phyloP scores from a whole-genome alignment of 2,888 invertebrate species.

The Rhagonycha lutea region DNA sequence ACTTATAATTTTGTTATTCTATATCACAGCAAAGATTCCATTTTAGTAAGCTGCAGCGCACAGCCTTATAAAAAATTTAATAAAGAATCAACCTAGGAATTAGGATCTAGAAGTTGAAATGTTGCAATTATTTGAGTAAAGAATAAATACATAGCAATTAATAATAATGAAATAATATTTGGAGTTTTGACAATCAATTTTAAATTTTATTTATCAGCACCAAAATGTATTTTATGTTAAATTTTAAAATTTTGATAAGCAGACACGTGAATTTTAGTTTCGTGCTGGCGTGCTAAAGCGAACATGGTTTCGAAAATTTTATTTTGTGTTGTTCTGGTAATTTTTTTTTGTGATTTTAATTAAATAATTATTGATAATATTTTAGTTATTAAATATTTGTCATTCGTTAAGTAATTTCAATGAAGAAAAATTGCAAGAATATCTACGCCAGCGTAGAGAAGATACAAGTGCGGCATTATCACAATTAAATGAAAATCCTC shows the following conservation, averaged over 20 bases:
- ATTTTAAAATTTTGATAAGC: not conserved
- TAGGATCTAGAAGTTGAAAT: too few relatives aligned
- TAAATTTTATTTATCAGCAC: not conserved
- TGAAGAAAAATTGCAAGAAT: not conserved
- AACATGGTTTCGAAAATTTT: not conserved
- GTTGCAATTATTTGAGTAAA: too few relatives aligned
- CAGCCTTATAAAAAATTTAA: too few relatives aligned
- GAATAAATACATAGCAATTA: not conserved
- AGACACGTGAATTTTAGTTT: not conserved
- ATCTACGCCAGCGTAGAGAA: not conserved
- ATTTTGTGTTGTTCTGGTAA: not conserved
- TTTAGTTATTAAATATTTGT: not conserved
- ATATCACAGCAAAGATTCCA: too few relatives aligned
- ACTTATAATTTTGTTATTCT: too few relatives aligned
- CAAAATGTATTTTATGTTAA: not conserved
- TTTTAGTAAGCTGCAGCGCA: too few relatives aligned
- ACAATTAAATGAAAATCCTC: not conserved
- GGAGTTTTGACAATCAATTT: not conserved
- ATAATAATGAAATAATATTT: not conserved
- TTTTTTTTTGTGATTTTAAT: not conserved
- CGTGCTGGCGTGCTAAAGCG: not conserved
- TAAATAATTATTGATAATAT: not conserved
- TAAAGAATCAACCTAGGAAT: too few relatives aligned
- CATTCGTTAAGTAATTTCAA: not conserved
- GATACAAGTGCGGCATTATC: not conserved